Evolutionary conservation across 2,113 vertebrate species (phyloP), one percentile per base, ranked within the genome.

Genomic region (Etheostoma spectabile): DNA sequence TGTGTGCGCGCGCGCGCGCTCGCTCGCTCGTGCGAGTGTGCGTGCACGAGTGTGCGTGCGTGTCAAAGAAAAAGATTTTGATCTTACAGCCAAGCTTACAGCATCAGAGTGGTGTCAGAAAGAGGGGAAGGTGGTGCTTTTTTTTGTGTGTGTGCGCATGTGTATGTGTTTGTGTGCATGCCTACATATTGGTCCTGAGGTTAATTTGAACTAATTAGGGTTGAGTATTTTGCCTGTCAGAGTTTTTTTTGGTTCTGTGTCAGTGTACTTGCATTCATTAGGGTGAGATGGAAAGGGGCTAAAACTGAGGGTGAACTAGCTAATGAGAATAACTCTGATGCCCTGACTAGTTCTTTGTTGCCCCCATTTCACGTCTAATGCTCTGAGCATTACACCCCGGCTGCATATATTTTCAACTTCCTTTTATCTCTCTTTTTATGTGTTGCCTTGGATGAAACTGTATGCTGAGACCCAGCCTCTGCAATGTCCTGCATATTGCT

Each of bases 191-290:
- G 83, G 89, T 87, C 92, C 91, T 87, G 90, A 83, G 89, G 92
- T 93, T 92, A 90, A 92, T 91, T 91, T 91, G 62, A 87, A 91
- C 91, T 93, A 93, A 94, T 94, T 93, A 93, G 78, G 86, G 56
- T 68, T 74, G 84, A 89, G 69, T 19, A 42, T 89, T 90, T 85
- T 87, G 83, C 88, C 80, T 92, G 86, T 85, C 46, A 77, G 87
- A 91, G 89, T 85, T 69, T 93, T 91, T 89, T 88, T 86, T 19
- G 64, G 71, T 91, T 91, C 46, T 84, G 49, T 88, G 83, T 91
- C 82, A 88, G 80, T 86, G 53, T 89, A 33, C 38, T 83, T 87
- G 80, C 68, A 76, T 91, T 92, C 87, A 92, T 91, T 83, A 89
- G 73, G 56, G 48, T 66, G 77, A 77, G 75, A 82, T 59, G 69